These are phyloP conservation scores for Callochromis pleurospilus DNA, from an alignment of 2,113 vertebrate species.

Conservation along the genomic window DNA sequence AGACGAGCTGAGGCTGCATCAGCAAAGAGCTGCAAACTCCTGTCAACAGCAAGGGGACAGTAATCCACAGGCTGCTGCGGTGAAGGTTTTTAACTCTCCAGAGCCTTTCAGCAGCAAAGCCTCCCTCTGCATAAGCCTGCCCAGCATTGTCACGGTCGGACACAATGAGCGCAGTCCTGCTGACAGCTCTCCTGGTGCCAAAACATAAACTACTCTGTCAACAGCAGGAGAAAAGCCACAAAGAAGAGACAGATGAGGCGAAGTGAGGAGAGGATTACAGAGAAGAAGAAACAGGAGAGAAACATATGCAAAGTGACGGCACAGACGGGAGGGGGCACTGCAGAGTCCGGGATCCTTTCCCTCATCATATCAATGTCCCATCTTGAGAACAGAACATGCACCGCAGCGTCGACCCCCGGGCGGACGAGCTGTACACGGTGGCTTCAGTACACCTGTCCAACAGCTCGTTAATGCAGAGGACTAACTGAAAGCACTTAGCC, in stretches of 20 bases:
- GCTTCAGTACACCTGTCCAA: background rate
- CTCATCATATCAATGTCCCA: background rate
- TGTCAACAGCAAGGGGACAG: conserved; percentile 23
- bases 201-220: conserved; percentile 5
- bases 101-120: conserved; percentile 22
- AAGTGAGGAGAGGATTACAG: background rate
- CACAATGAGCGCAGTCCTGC: background rate
- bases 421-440: accelerated
- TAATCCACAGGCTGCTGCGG: conserved; percentile 51
- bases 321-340: background rate
- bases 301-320: background rate
- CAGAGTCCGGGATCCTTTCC: accelerated
- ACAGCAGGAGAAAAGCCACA: background rate
- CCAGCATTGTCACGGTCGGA: background rate
- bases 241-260: background rate
- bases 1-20: conserved; percentile 7
- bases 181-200: conserved; percentile 20
- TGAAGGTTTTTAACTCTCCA: conserved; percentile 10
- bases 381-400: background rate
- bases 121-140: background rate
- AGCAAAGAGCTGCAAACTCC: conserved; percentile 31
- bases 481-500: accelerated
- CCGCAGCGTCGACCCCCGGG: background rate
- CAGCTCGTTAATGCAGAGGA: background rate
- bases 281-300: background rate